Evolutionary conservation across 2,113 vertebrate species (phyloP), one percentile per base, ranked within the genome.

Genomic region (Chamaea fasciata): DNA sequence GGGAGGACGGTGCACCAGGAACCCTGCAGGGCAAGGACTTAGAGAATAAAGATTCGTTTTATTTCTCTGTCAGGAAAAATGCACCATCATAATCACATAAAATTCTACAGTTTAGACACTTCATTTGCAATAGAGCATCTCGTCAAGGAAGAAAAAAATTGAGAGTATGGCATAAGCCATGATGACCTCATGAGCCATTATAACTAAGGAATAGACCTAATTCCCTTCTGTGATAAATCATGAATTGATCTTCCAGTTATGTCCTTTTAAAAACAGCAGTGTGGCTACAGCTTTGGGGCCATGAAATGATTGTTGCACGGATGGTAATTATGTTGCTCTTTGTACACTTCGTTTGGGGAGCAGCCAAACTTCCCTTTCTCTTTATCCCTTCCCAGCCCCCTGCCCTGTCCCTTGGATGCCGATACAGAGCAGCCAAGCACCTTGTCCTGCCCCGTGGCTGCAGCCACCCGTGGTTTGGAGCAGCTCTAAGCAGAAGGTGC

Each of bases 191-290:
- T 91, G 88, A 94, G 27, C 87, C 73, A 83, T 95, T 94, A 90
- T 39, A 96, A 84, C 28, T 86, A 87, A 96, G 75, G 62, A 95
- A 91, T 68, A 93, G 52, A 42, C 27, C 85, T 95, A 91, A 94
- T 94, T 95, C 70, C 31, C 11, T 56, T 62, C 8, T 63, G 70
- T 95, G 93, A 95, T 77, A 74, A 93, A 87, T 93, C 90, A 95
- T 77, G 81, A 96, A 92, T 89, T 50, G 44, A 94, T 95, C 94
- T 97, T 97, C 87, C 78, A 69, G 95, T 92, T 94, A 63, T 52
- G 42, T 46, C 22, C 7, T 52, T 83, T 92, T 83, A 92, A 89
- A 42, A 93, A 30, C 52, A 75, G 47, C 31, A 33, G 11, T 1
- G 14, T 67, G 35, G 33, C 15, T 91, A 44, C 37, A 13, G 37